These are phyloP conservation scores for Melanaphis sacchari DNA, from an alignment of 1,140 invertebrate species.

Conservation along the genomic window DNA sequence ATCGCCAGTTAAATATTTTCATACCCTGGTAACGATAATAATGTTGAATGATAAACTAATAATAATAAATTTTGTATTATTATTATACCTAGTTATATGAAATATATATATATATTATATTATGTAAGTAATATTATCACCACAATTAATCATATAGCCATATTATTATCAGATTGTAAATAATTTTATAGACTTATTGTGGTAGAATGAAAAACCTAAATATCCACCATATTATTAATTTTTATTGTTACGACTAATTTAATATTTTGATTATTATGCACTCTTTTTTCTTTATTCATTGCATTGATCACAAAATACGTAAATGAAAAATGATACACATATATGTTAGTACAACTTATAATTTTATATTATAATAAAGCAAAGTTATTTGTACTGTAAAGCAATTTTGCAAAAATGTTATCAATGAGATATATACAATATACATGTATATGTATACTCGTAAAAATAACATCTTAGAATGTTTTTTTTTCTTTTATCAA, in stretches of 20 bases:
- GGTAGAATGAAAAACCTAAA: too few relatives aligned
- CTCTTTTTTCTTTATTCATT: not conserved
- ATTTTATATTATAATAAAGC: not conserved
- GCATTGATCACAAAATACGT: not conserved
- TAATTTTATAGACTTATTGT: too few relatives aligned
- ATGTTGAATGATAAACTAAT: too few relatives aligned
- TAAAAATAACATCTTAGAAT: not conserved
- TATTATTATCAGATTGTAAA: too few relatives aligned
- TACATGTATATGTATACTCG: not conserved
- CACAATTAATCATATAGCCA: too few relatives aligned
- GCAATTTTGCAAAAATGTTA: conserved; percentile 43
- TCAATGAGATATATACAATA: not conserved
- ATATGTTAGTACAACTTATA: not conserved
- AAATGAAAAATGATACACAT: not conserved
- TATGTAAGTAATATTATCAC: too few relatives aligned
- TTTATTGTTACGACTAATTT: not conserved
- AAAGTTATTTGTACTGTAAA: conserved; percentile 18
- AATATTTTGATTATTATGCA: not conserved
- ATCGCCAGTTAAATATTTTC: too few relatives aligned
- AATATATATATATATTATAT: too few relatives aligned
- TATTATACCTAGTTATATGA: too few relatives aligned
- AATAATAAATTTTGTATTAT: too few relatives aligned
- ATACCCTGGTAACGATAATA: too few relatives aligned
- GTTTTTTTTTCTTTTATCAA: conserved; percentile 28
- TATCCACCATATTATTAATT: too few relatives aligned